Evolutionary conservation across 2,113 vertebrate species (phyloP), one percentile per base, ranked within the genome.

Genomic region (Pedionomus torquatus): DNA sequence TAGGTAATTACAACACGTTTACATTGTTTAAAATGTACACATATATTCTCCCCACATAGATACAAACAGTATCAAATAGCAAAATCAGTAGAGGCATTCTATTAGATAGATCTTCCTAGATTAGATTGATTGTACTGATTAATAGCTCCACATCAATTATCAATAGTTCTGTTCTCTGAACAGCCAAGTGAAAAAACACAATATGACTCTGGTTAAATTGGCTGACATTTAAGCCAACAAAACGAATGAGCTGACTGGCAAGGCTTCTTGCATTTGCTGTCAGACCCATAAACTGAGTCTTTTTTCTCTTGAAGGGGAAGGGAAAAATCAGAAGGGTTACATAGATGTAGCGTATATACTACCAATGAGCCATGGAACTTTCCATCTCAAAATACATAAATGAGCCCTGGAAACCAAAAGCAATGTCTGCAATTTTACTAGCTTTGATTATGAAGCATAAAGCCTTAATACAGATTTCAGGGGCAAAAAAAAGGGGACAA

Each of bases 221-320:
- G 85, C 66, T 95, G 91, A 86, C 83, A 89, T 89, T 93, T 90
- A 86, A 92, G 68, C 54, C 83, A 92, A 90, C 37, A 68, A 89
- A 97, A 94, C 2, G 4, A 91, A 87, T 46, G 79, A 93, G 72
- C 51, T 68, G 86, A 88, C 54, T 91, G 64, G 63, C 54, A 94
- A 90, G 60, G 80, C 41, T 83, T 52, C 68, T 41, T 65, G 41
- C 28, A 26, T 49, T 91, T 88, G 76, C 66, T 80, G 43, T 84
- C 65, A 78, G 60, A 87, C 18, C 17, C 72, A 78, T 68, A 60
- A 96, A 94, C 41, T 41, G 8, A 82, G 39, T 7, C 37, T 41
- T 57, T 72, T 64, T 81, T 55, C 39, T 84, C 48, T 8, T 43
- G 26, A 83, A 69, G 31, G 18, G 11, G 33, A 84, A 70, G 11